These are phyloP conservation scores for Gisinianus flammeolus DNA, from an alignment of 2,888 invertebrate genomes.

Conservation along the genomic window DNA sequence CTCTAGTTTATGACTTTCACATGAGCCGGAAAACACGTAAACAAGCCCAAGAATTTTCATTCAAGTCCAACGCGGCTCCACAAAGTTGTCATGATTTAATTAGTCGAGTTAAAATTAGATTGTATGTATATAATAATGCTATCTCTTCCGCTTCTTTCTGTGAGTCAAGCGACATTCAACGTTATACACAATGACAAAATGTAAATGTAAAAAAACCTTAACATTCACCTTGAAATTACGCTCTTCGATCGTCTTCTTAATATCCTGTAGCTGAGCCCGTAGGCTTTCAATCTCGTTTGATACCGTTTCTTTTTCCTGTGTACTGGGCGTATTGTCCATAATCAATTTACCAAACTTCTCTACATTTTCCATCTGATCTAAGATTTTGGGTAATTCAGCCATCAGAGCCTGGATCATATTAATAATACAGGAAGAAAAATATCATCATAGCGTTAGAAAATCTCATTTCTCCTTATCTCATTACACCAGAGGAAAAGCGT, in stretches of 20 bases:
- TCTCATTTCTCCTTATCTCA: not conserved
- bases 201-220: not conserved
- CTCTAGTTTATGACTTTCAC: conserved; percentile 8
- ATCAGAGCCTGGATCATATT: conserved; percentile 37
- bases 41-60: not conserved
- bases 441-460: too few relatives aligned
- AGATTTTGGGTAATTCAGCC: conserved; percentile 62
- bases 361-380: conserved; percentile 78
- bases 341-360: conserved; percentile 79
- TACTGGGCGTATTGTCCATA: conserved; percentile 78
- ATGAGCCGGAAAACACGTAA: not conserved
- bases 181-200: not conserved
- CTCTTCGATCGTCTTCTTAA: conserved; percentile 80
- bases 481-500: not conserved
- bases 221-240: conserved; percentile 72
- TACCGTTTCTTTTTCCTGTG: conserved; percentile 76
- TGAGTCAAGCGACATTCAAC: not conserved
- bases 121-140: too few relatives aligned
- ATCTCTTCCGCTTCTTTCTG: too few relatives aligned
- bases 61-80: too few relatives aligned
- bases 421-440: not conserved
- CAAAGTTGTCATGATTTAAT: too few relatives aligned
- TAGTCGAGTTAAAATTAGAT: too few relatives aligned
- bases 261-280: conserved; percentile 78
- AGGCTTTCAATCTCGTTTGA: conserved; percentile 76